Evolutionary conservation across 2,113 vertebrate genomes (phyloP), one percentile per base, ranked within the genome.

Genomic region (Tyto alba): DNA sequence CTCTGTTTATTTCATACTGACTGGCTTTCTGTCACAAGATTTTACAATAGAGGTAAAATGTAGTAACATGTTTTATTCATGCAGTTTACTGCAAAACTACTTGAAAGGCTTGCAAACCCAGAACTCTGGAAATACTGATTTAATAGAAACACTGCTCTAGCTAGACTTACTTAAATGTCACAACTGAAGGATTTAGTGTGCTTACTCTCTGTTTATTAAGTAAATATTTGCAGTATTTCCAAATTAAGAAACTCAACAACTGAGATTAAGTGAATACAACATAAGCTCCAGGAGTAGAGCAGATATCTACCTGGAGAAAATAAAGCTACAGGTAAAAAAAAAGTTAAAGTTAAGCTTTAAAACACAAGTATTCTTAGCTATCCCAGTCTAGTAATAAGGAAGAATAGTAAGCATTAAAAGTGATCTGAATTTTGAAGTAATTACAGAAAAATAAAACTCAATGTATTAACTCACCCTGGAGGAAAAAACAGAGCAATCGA

Each of bases 381-480:
- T 80, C 47, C 29, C 59, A 25, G 22, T 17, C 45, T 41, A 81
- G 50, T 34, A 86, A 71, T 34, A 94, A 66, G 25, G 23, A 89
- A 93, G n/a, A 91, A 78, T 3, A 76, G 16, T 26, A 90, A 90
- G 74, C 32, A 80, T 52, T 62, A 56, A 20, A 91, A 94, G 66
- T 68, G 6, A 88, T 92, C 48, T 88, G 77, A 85, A 94, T 88
- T 94, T 82, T 96, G 34, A 88, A 89, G 71, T 96, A 96, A 96
- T 82, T 95, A 95, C 77, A 89, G 85, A 89, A 95, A 95, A 96
- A 91, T 82, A 95, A 96, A 94, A 53, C 19, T 76, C 77, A 64
- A 36, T 56, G 40, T 87, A 74, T 72, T 91, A 96, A 66, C 55
- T 91, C 74, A 82, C 89, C 81, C 93, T 95, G 60, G 69, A 93